Percentiles rank a stretch among this genome's conserved stretches.
Conservation (phyloP, 2,113 vertebrate genomes). For the Elgaria multicarinata region DNA sequence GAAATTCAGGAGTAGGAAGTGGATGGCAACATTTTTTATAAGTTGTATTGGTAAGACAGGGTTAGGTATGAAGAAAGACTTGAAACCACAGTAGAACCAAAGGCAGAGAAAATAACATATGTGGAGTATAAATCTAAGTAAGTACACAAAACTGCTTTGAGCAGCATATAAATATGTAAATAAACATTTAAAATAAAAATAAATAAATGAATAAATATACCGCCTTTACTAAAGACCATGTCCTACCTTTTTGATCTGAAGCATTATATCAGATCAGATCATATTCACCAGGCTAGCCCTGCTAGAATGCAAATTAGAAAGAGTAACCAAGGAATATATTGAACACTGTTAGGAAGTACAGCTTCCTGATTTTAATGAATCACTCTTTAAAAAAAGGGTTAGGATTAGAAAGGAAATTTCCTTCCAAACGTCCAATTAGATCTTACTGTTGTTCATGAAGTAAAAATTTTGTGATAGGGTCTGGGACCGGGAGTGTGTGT, state of each 20-base stretch:
- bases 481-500: slow-evolving; percentile 85
- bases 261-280: not conserved
- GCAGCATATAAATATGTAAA: not conserved
- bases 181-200: not conserved
- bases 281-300: not conserved
- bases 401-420: slow-evolving; percentile 31
- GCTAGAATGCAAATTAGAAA: slow-evolving; percentile 30
- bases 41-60: not conserved
- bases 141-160: no score
- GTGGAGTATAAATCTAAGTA: no score
- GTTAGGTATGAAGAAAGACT: not conserved
- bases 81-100: not conserved
- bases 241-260: not conserved
- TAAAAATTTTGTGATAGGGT: slow-evolving; percentile 86
- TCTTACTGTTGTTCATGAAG: slow-evolving; percentile 77
- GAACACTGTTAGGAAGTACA: not conserved
- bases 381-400: not conserved
- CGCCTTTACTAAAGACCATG: not conserved
- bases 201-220: slow-evolving; percentile 4
- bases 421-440: not conserved
- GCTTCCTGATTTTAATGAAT: not conserved
- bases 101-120: not conserved
- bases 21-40: not conserved
- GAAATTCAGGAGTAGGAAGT: not conserved
- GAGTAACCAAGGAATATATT: not conserved